phyloP scores from a whole-genome alignment of 1,140 invertebrate genomes.

The Drosophila pallidifrons region DNA sequence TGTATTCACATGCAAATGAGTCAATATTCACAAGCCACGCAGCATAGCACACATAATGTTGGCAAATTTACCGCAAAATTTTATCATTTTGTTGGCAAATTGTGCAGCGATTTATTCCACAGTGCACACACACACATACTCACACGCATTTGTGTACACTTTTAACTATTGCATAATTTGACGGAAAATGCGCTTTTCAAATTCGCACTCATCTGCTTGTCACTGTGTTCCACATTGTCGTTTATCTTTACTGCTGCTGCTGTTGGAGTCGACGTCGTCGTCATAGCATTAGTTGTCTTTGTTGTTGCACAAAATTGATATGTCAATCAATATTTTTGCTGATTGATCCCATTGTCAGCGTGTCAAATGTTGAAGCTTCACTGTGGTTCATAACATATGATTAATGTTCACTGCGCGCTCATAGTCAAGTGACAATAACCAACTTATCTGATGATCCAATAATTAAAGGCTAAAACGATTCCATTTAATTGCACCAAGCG shows the following conservation, averaged over 20 bases:
- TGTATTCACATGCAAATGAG: conserved; percentile 15
- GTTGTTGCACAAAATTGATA: conserved; percentile 50
- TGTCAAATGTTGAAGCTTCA: conserved; percentile 58
- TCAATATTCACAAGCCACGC: conserved; percentile 8
- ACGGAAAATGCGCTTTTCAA: conserved; percentile 50
- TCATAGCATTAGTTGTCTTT: not conserved
- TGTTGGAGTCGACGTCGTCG: not conserved
- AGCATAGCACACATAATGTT: conserved; percentile 9
- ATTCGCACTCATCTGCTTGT: conserved; percentile 52
- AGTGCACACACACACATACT: not conserved
- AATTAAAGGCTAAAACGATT: conserved; percentile 11
- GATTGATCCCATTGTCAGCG: conserved; percentile 62
- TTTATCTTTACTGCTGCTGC: not conserved
- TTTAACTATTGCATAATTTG: conserved; percentile 33
- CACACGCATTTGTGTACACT: not conserved
- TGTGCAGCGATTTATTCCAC: conserved; percentile 36
- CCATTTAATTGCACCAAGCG: not conserved
- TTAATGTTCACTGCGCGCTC: conserved; percentile 32
- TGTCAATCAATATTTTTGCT: conserved; percentile 74
- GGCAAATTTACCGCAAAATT: conserved; percentile 26
- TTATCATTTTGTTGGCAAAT: conserved; percentile 51
- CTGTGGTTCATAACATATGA: conserved; percentile 32
- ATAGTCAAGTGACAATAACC: conserved; percentile 1
- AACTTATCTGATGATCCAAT: conserved; percentile 25
- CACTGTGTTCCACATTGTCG: conserved; percentile 2